These are phyloP conservation scores for Channa maculata DNA, from an alignment of 2,113 vertebrate genomes.

Conservation along the genomic window DNA sequence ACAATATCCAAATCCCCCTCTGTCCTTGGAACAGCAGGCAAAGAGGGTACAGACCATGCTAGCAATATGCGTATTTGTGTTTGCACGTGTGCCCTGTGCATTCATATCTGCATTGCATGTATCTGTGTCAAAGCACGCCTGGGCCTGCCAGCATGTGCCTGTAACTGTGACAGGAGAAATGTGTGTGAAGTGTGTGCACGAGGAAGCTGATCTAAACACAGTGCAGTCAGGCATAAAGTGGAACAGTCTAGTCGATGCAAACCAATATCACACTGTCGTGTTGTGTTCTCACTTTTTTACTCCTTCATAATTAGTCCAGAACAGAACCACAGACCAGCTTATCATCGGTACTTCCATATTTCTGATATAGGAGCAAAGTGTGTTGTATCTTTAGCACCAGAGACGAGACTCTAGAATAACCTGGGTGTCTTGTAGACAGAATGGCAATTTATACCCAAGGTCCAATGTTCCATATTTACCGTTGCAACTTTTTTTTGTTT, in stretches of 20 bases:
- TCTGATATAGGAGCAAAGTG: constrained; percentile 7
- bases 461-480: too few species aligned
- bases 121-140: constrained; percentile 5
- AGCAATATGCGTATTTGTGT: constrained; percentile 8
- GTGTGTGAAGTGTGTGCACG: not conserved
- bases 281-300: constrained; percentile 53
- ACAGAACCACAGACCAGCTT: constrained; percentile 18
- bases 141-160: constrained; percentile 14
- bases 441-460: too few species aligned
- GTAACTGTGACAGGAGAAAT: constrained; percentile 26
- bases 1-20: constrained; percentile 59
- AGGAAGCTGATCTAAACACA: constrained; percentile 52
- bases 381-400: not conserved
- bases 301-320: constrained; percentile 21
- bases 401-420: not conserved
- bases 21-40: constrained; percentile 60
- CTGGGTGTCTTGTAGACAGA: not conserved
- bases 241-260: constrained; percentile 63
- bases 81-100: not conserved
- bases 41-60: constrained; percentile 16
- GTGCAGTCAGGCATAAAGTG: constrained; percentile 67
- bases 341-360: constrained; percentile 9
- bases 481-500: too few species aligned
- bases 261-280: constrained; percentile 48
- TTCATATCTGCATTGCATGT: not conserved